phyloP scores from a whole-genome alignment of 2,113 vertebrate genomes.

The Ochotona curzoniae region DNA sequence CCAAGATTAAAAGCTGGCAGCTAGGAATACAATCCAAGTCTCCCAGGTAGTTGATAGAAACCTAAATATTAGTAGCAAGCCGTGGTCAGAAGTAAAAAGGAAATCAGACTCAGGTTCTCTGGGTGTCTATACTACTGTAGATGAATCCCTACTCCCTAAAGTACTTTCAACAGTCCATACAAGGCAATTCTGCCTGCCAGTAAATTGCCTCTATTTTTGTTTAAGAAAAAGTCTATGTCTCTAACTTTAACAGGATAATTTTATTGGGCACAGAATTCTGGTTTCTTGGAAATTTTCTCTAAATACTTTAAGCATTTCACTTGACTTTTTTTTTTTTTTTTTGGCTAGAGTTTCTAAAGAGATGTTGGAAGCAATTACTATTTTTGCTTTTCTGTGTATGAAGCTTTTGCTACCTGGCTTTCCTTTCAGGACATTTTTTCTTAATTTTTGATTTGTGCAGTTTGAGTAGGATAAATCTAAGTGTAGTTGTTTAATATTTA shows the following conservation, averaged over 20 bases:
- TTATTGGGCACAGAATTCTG: background rate
- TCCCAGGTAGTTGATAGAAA: no score
- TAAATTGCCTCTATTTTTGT: background rate
- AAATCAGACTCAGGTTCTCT: no score
- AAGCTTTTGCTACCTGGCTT: background rate
- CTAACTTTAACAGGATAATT: background rate
- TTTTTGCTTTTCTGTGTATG: background rate
- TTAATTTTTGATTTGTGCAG: background rate
- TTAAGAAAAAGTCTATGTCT: background rate
- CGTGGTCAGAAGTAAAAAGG: no score
- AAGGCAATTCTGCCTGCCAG: background rate
- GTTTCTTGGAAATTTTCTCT: background rate
- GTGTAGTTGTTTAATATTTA: background rate
- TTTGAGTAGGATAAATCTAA: background rate
- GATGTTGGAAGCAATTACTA: background rate
- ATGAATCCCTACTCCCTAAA: no score
- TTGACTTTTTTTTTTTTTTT: background rate
- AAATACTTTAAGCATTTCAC: background rate
- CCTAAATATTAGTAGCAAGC: no score
- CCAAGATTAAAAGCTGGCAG: no score
- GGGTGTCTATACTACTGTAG: no score
- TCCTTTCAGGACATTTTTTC: background rate
- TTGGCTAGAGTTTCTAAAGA: background rate
- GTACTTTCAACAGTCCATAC: background rate
- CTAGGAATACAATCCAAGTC: no score